Evolutionary conservation across 1,140 invertebrate genomes (phyloP).

Genomic region (Mylabris phalerata): DNA sequence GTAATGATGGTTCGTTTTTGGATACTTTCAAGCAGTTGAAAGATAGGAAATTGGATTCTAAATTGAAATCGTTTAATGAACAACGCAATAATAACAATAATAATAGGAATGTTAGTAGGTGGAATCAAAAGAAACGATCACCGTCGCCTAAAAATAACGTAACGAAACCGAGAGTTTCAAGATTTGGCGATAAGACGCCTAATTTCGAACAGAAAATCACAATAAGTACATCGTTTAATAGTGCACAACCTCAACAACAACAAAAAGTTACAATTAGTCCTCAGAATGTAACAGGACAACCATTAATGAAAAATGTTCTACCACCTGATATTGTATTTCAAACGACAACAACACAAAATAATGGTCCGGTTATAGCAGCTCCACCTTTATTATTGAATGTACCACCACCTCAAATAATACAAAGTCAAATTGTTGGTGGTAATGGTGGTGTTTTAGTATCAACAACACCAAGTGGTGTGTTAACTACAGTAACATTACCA

Average conservation of each 20-base stretch:
- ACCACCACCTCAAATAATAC: conserved; percentile 37
- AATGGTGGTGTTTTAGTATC: neutral
- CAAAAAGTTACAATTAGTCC: conserved; percentile 15
- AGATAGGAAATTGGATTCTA: conserved; percentile 40
- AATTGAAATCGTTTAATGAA: conserved; percentile 38
- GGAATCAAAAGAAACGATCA: conserved; percentile 20
- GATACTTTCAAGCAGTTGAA: conserved; percentile 69
- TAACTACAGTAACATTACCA: conserved; percentile 39
- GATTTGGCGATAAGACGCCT: conserved; percentile 27
- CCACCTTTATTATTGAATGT: conserved; percentile 41
- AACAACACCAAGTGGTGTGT: conserved; percentile 13
- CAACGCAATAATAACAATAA: conserved; percentile 9
- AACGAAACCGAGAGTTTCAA: conserved; percentile 21
- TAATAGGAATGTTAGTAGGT: conserved; percentile 34
- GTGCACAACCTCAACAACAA: conserved; percentile 11
- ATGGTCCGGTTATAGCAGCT: conserved; percentile 25
- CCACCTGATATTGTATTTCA: conserved; percentile 17
- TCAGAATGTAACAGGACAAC: conserved; percentile 31
- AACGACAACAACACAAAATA: conserved; percentile 7
- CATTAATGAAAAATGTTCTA: conserved; percentile 29
- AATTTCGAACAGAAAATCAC: conserved; percentile 38
- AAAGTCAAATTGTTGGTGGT: conserved; percentile 11
- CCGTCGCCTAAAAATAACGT: conserved; percentile 27
- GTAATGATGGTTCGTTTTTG: conserved; percentile 75
- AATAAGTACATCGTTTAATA: conserved; percentile 33